A percentile compares a stretch with the other conserved stretches of the same genome.
These are phyloP conservation scores for Balearica regulorum DNA, from an alignment of 2,797 vertebrate genomes.

Conservation along the genomic window DNA sequence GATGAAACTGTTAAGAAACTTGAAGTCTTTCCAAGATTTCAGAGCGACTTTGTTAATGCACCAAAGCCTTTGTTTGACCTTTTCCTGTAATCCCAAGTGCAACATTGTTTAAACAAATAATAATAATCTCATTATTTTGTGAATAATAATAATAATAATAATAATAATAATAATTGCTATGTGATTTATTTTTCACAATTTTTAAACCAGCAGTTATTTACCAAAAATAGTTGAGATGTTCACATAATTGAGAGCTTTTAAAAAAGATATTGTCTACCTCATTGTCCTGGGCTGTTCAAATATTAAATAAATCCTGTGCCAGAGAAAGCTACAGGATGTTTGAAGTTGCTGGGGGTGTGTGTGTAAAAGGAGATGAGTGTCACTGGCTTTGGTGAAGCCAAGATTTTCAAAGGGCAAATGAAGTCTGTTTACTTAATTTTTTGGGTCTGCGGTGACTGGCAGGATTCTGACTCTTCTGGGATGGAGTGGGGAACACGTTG, in stretches of 20 bases:
- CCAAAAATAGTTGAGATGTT: slow-evolving; percentile 8
- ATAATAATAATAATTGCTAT: background rate
- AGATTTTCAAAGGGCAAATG: background rate
- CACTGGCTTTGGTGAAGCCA: background rate
- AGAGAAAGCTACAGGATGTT: background rate
- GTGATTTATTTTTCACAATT: background rate
- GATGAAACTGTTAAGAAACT: background rate
- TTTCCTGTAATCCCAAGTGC: background rate
- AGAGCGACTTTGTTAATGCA: background rate
- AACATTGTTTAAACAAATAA: slow-evolving; percentile 28
- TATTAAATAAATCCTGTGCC: background rate
- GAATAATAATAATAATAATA: background rate
- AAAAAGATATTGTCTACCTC: background rate
- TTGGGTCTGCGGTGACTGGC: background rate
- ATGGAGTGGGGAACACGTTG: background rate
- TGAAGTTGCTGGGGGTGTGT: background rate
- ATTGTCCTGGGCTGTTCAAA: background rate
- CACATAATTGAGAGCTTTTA: background rate
- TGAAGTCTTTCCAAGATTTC: slow-evolving; percentile 6
- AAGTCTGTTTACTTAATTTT: background rate
- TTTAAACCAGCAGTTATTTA: background rate
- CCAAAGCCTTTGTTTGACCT: slow-evolving; percentile 37
- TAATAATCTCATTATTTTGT: background rate
- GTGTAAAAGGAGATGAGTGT: background rate
- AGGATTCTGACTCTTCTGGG: background rate